phyloP scores from a whole-genome alignment of 1,140 invertebrate genomes.

The Drosophila hydei region DNA sequence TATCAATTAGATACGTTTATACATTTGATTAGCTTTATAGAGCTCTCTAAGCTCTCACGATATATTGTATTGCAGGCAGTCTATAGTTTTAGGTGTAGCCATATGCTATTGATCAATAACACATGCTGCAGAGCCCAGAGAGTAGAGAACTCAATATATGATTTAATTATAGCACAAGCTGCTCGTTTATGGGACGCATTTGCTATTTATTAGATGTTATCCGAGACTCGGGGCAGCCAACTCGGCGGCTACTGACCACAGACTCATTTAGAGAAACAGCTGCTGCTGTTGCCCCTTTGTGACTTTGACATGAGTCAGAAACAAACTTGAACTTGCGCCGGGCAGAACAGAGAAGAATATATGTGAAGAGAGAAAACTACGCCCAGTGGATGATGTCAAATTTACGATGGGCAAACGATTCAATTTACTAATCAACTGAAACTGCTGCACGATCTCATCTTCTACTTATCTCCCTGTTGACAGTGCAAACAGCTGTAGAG shows the following conservation, averaged over 20 bases:
- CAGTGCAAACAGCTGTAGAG: constrained; percentile 40
- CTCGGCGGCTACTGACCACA: constrained; percentile 44
- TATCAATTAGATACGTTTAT: too few relatives aligned
- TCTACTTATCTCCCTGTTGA: constrained; percentile 15
- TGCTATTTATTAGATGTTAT: constrained; percentile 72
- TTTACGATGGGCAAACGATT: constrained; percentile 33
- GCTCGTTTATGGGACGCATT: constrained; percentile 22
- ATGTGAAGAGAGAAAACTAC: constrained; percentile 23
- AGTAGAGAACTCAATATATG: constrained; percentile 52
- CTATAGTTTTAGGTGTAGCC: constrained; percentile 51
- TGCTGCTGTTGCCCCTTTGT: constrained; percentile 38
- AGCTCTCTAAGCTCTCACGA: background rate
- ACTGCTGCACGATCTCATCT: constrained; percentile 33
- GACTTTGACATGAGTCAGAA: constrained; percentile 65
- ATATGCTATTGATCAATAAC: constrained; percentile 71
- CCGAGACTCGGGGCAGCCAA: constrained; percentile 61
- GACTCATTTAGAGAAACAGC: constrained; percentile 16
- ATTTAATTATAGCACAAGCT: constrained; percentile 68
- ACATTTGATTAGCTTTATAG: background rate
- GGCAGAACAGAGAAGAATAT: constrained; percentile 15
- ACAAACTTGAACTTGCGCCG: constrained; percentile 74
- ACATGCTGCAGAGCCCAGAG: constrained; percentile 29
- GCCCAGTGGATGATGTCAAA: constrained; percentile 42
- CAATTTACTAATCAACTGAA: constrained; percentile 48
- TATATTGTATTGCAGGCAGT: constrained; percentile 19